phyloP scores from a whole-genome alignment of 2,888 invertebrate species.

The Eudemis profundana region DNA sequence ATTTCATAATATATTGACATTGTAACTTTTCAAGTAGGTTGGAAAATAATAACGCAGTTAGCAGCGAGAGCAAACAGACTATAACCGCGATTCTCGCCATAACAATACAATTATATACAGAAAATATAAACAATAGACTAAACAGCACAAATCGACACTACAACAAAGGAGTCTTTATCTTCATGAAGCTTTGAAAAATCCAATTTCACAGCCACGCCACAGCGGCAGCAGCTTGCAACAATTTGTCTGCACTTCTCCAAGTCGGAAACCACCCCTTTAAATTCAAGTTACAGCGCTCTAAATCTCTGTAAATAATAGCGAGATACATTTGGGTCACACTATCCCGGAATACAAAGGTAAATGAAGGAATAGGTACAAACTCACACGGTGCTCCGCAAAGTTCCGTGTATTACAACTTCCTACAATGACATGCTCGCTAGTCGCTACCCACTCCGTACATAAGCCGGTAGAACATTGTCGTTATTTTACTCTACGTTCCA shows the following conservation, averaged over 20 bases:
- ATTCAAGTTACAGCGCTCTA: constrained; percentile 41
- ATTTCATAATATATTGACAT: too few species aligned
- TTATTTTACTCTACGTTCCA: constrained; percentile 27
- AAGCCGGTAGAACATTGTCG: constrained; percentile 30
- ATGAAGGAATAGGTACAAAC: constrained; percentile 35
- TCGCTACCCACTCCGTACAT: not conserved
- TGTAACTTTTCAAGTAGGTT: too few species aligned
- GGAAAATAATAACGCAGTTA: too few species aligned
- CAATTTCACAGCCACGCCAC: constrained; percentile 14
- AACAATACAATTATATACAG: too few species aligned
- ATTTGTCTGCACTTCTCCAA: constrained; percentile 32
- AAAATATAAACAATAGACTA: constrained; percentile 18
- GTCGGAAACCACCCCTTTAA: constrained; percentile 32
- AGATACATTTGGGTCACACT: constrained; percentile 40
- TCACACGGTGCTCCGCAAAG: constrained; percentile 9
- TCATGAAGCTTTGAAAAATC: constrained; percentile 24
- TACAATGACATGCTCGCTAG: constrained; percentile 30
- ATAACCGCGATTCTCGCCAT: too few species aligned
- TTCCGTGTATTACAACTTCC: constrained; percentile 25
- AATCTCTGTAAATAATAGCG: constrained; percentile 42
- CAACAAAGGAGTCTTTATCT: constrained; percentile 10
- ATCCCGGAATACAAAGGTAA: constrained; percentile 34
- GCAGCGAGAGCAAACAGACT: too few species aligned
- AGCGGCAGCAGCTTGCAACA: constrained; percentile 12
- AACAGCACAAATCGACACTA: not conserved